Evolutionary conservation across 2,888 invertebrate species (phyloP).

Genomic region (Tiphia femorata): DNA sequence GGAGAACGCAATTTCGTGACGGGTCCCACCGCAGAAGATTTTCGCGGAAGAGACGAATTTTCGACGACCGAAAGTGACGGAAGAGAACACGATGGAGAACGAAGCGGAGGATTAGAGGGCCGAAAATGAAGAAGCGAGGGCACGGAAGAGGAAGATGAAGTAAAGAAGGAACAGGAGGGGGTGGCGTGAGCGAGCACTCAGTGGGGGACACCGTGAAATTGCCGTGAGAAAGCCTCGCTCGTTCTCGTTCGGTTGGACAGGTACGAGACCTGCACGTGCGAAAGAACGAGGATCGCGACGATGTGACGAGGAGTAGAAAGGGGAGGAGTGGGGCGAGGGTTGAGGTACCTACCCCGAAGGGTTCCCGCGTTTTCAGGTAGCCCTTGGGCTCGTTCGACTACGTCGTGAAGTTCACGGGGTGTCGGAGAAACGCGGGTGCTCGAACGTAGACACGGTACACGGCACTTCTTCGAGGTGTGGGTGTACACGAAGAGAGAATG

Average conservation of each 20-base stretch:
- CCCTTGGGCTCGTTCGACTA: no score
- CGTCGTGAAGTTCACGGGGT: no score
- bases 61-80: no score
- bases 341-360: no score
- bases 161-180: background rate
- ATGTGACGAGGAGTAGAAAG: conserved; percentile 8
- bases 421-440: no score
- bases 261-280: conserved; percentile 30
- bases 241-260: conserved; percentile 15
- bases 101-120: conserved; percentile 6
- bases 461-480: no score
- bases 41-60: no score
- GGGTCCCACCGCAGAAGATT: no score
- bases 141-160: background rate
- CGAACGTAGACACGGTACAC: no score
- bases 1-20: no score
- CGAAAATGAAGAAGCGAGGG: background rate
- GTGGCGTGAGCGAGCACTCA: conserved; percentile 23
- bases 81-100: conserved; percentile 51
- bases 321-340: conserved; percentile 26
- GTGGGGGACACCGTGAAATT: conserved; percentile 25
- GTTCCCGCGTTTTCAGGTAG: no score
- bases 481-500: no score
- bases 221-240: conserved; percentile 41
- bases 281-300: conserved; percentile 18